A percentile compares a stretch with the other conserved stretches of the same genome.
phyloP scores from a whole-genome alignment of 2,113 vertebrate species.

The Toxotes chatareus region DNA sequence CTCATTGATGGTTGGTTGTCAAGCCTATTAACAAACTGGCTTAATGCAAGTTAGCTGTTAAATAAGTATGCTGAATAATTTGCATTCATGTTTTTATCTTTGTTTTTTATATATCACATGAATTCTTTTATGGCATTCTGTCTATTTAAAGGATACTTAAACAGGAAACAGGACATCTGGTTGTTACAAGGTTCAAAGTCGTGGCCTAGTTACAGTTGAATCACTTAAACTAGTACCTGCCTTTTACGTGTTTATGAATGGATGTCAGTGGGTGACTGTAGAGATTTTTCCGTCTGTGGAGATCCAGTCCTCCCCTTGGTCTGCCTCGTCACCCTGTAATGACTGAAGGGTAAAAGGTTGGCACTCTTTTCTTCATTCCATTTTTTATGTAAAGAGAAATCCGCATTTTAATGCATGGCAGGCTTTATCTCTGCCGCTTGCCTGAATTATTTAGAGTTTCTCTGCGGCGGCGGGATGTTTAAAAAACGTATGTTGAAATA shows the following conservation, averaged over 20 bases:
- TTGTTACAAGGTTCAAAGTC: neutral
- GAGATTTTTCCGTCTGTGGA: neutral
- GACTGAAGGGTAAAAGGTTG: slow-evolving; percentile 69
- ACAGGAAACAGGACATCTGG: neutral
- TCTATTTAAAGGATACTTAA: neutral
- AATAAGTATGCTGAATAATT: slow-evolving; percentile 3
- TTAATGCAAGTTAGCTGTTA: neutral
- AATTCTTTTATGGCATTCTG: neutral
- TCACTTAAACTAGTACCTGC: neutral
- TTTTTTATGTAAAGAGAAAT: slow-evolving; percentile 59
- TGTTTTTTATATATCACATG: neutral
- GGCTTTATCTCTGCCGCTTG: slow-evolving; percentile 75
- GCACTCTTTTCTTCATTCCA: slow-evolving; percentile 22
- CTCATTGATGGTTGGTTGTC: neutral
- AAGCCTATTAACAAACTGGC: neutral
- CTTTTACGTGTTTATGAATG: slow-evolving; percentile 1
- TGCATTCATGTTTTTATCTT: neutral
- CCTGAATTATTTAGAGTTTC: slow-evolving; percentile 84
- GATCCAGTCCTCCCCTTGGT: slow-evolving; percentile 34
- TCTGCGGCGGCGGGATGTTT: slow-evolving; percentile 79
- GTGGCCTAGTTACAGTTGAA: neutral
- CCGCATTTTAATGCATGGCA: slow-evolving; percentile 70
- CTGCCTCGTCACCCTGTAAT: slow-evolving; percentile 26
- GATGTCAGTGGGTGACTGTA: slow-evolving; percentile 2
- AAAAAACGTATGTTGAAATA: slow-evolving; percentile 86